These are phyloP conservation scores for Cebus imitator DNA, from an alignment of 2,113 vertebrate genomes.

Conservation along the genomic window DNA sequence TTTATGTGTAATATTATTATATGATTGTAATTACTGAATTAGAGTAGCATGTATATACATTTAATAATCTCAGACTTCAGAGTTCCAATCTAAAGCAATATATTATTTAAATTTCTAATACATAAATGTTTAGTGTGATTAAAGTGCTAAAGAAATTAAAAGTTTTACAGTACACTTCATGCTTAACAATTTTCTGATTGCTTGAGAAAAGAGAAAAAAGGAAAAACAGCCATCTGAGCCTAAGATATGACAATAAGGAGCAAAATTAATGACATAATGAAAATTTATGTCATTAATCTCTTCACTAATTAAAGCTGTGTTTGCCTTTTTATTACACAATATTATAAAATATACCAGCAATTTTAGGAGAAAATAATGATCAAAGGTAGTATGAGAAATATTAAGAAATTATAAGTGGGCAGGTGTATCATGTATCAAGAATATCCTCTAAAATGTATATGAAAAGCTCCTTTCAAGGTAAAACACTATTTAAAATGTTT, in stretches of 20 bases:
- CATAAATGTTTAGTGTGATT: not conserved
- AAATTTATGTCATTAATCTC: not conserved
- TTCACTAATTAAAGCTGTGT: not conserved
- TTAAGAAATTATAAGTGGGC: not conserved
- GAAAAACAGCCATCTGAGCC: not conserved
- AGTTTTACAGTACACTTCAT: not conserved
- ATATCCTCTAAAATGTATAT: slow-evolving; percentile 8
- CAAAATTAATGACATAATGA: not conserved
- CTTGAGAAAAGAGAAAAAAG: not conserved
- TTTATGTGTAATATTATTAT: not conserved
- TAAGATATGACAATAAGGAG: not conserved
- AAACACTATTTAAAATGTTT: slow-evolving; percentile 36
- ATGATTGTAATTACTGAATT: not conserved
- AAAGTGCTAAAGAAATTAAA: not conserved
- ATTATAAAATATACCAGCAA: not conserved
- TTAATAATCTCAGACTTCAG: not conserved
- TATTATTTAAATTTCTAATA: not conserved
- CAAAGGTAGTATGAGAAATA: not conserved
- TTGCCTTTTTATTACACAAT: slow-evolving; percentile 27
- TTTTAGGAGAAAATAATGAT: slow-evolving; percentile 35
- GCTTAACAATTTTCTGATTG: not conserved
- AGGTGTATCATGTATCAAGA: not conserved
- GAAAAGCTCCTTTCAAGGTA: slow-evolving; percentile 31
- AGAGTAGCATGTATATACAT: not conserved
- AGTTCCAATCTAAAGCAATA: not conserved